Evolutionary conservation across 2,797 vertebrate species (phyloP).

Genomic region (Bovichtus variegatus): DNA sequence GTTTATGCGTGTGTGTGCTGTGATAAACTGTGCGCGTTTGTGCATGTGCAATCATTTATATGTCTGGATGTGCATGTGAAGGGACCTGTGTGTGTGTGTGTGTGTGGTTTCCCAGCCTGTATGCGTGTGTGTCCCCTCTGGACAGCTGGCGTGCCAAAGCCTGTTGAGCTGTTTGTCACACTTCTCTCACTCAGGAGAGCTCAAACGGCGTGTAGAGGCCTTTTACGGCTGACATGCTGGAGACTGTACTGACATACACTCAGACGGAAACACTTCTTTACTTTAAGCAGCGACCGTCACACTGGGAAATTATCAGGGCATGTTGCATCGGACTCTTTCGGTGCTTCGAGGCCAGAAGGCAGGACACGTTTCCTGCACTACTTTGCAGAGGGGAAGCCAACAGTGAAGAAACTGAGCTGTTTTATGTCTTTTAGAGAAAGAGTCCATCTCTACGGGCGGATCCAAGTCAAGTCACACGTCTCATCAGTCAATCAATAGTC

Average conservation of each 20-base stretch:
- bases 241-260: slow-evolving; percentile 41
- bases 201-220: slow-evolving; percentile 65
- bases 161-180: slow-evolving; percentile 83
- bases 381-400: neutral
- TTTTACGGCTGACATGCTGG: slow-evolving; percentile 65
- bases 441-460: too few species aligned
- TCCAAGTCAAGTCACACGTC: too few species aligned
- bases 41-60: slow-evolving; percentile 12
- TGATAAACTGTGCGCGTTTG: neutral
- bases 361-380: too few species aligned
- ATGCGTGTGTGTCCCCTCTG: slow-evolving; percentile 60
- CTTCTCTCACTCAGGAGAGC: slow-evolving; percentile 77
- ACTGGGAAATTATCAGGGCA: slow-evolving; percentile 19
- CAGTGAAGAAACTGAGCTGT: neutral
- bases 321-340: slow-evolving; percentile 14
- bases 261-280: slow-evolving; percentile 11
- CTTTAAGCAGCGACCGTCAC: slow-evolving; percentile 19
- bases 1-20: slow-evolving; percentile 7
- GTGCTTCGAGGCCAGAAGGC: too few species aligned
- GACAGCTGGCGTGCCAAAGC: slow-evolving; percentile 80
- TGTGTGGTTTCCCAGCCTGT: slow-evolving; percentile 13
- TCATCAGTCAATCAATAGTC: too few species aligned
- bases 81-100: slow-evolving; percentile 29
- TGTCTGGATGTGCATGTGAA: slow-evolving; percentile 27
- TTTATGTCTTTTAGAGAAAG: neutral